A percentile compares a stretch with the other conserved stretches of the same genome.
Conservation (phyloP, 2,797 vertebrate species). For the Oreochromis grahami region DNA sequence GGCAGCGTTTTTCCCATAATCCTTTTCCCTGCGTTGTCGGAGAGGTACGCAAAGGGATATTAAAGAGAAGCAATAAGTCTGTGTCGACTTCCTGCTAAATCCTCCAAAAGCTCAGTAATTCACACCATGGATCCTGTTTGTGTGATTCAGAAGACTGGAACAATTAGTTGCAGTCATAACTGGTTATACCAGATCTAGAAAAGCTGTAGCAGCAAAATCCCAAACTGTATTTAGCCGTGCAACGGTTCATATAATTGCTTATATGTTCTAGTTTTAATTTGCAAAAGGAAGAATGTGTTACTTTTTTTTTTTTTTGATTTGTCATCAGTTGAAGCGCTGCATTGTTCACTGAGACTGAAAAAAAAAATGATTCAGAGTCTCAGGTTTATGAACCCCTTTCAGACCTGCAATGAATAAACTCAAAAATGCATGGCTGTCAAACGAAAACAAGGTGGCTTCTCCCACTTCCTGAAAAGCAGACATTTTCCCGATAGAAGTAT, state of each 20-base stretch:
- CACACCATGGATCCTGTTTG: not conserved
- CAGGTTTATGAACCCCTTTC: not conserved
- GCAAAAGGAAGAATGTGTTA: not conserved
- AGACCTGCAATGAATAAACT: conserved; percentile 3
- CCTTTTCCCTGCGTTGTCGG: not conserved
- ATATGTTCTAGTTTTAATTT: not conserved
- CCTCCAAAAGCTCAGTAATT: not conserved
- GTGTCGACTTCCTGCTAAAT: not conserved
- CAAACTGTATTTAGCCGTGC: not conserved
- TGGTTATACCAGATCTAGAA: not conserved
- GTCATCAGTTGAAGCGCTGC: not conserved
- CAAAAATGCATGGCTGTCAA: conserved; percentile 7
- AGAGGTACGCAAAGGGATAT: not conserved
- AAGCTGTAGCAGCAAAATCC: not conserved
- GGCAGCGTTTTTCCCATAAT: not conserved
- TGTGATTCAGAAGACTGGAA: not conserved
- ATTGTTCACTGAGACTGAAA: not conserved
- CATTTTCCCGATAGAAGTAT: conserved; percentile 4
- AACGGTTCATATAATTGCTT: not conserved
- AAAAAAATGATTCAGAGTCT: not conserved
- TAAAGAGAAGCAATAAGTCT: not conserved
- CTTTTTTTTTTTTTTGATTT: not conserved
- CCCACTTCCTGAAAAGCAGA: not conserved
- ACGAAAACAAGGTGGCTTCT: conserved; percentile 7
- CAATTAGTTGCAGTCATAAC: not conserved